Percentiles rank a stretch among this genome's conserved stretches.
Evolutionary conservation across 2,797 vertebrate species (phyloP).

Genomic region (Taeniopygia guttata): DNA sequence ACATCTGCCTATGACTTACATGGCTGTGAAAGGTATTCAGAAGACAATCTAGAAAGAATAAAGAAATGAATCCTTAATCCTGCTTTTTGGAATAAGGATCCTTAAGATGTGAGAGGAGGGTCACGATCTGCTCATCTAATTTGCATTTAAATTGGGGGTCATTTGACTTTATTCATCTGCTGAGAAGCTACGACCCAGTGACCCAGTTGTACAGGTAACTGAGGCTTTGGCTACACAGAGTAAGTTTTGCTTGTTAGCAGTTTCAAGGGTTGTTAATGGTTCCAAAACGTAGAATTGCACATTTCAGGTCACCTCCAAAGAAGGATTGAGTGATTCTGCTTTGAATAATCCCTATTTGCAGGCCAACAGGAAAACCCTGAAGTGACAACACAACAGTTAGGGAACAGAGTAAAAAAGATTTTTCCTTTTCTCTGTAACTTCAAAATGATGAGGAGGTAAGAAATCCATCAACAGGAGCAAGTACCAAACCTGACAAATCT

Average conservation of each 20-base stretch:
- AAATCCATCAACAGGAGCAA: background rate
- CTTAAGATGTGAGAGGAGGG: background rate
- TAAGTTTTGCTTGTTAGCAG: background rate
- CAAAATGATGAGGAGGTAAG: background rate
- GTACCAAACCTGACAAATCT: background rate
- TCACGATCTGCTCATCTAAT: background rate
- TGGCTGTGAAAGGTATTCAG: background rate
- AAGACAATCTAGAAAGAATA: background rate
- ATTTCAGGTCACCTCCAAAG: background rate
- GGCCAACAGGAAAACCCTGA: background rate
- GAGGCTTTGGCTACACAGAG: background rate
- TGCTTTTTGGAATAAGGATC: background rate
- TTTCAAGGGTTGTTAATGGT: background rate
- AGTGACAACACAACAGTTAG: background rate
- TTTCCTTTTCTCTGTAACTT: background rate
- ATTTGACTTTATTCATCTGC: background rate
- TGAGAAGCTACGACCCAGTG: background rate
- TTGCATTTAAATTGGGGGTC: background rate
- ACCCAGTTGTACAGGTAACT: fast-evolving
- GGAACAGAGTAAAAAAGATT: background rate
- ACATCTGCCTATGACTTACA: background rate
- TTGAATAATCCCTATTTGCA: background rate
- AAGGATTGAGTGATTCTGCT: background rate
- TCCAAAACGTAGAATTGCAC: background rate
- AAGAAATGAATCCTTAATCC: background rate